Conservation (phyloP, 2,888 invertebrate species). For the Sarcophaga rosellei region DNA sequence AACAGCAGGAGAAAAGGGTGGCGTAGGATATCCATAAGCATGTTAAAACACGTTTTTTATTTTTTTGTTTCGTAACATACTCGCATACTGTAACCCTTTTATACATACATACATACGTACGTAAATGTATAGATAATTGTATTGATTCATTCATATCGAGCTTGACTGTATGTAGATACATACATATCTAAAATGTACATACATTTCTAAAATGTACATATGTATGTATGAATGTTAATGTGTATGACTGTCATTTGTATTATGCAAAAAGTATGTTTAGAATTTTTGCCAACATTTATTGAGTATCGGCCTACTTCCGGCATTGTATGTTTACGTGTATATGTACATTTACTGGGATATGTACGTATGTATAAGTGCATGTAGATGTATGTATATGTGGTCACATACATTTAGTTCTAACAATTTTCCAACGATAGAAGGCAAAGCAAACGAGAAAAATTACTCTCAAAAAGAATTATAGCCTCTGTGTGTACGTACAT, state of each 20-base stretch:
- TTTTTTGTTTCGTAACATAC: slow-evolving; percentile 34
- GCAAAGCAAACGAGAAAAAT: slow-evolving; percentile 21
- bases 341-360: not conserved
- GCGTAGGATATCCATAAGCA: slow-evolving; percentile 20
- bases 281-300: slow-evolving; percentile 57
- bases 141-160: not conserved
- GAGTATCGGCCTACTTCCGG: slow-evolving; percentile 58
- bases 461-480: slow-evolving; percentile 55
- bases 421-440: slow-evolving; percentile 25
- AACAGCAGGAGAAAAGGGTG: too few relatives aligned
- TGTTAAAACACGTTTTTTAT: slow-evolving; percentile 38
- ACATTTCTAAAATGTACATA: not conserved
- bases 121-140: not conserved
- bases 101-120: slow-evolving; percentile 9
- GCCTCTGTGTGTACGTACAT: slow-evolving; percentile 26
- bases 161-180: not conserved
- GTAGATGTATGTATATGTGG: not conserved
- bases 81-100: slow-evolving; percentile 24
- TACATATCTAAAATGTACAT: not conserved
- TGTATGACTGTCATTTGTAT: slow-evolving; percentile 15
- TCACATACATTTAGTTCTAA: slow-evolving; percentile 45
- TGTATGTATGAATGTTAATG: not conserved
- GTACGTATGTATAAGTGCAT: not conserved
- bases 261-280: slow-evolving; percentile 43
- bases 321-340: slow-evolving; percentile 50